Evolutionary conservation across 2,113 vertebrate genomes (phyloP), one percentile per base, ranked within the genome.

Genomic region (Eulacestoma nigropectus): DNA sequence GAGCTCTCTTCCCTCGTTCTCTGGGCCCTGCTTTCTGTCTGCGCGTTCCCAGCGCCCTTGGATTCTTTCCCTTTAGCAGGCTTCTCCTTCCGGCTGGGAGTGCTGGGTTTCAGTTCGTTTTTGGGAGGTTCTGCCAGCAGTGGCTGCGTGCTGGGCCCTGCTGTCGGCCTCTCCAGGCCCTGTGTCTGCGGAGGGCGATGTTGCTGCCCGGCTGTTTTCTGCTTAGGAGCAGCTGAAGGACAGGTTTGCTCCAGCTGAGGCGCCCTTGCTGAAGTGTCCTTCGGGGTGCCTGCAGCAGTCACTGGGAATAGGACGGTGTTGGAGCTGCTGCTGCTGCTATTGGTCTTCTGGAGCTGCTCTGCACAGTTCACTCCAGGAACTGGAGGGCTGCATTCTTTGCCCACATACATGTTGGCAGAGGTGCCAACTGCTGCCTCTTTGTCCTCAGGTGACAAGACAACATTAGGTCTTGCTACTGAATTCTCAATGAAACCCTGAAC

Each of bases 401-500:
- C 86, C 60, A 96, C 29, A 1, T 96, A 96, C 21, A 82, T 6
- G 32, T 41, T 96, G 8, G 87, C 85, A 53, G 97, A 77, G 39
- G 96, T 81, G 69, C 88, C 63, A 17, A 76, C 89, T 52, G 97
- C 32, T 35, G 92, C 89, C 52, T 95, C 97, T 88, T 97, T 97
- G 41, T 98, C 98, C 70, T 98, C 98, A 2, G 98, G 88, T 8
- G 97, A 95, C 78, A 98, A 37, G 42, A 97, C 94, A 39, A 98
- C 86, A 10, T 82, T 98, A 41, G 98, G 97, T 84, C 98, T 97
- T 10, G 96, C 95, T 26, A 97, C 95, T 21, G 98, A 98, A 86
- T 97, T 98, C 33, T 98, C 98, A 74, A 98, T 90, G 26, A 98
- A 98, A 37, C 98, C 97, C 67, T 98, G 98, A 81, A 98, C 95